These are phyloP conservation scores for Thysanoteuthis rhombus DNA, from an alignment of 2,888 invertebrate genomes.

Conservation along the genomic window DNA sequence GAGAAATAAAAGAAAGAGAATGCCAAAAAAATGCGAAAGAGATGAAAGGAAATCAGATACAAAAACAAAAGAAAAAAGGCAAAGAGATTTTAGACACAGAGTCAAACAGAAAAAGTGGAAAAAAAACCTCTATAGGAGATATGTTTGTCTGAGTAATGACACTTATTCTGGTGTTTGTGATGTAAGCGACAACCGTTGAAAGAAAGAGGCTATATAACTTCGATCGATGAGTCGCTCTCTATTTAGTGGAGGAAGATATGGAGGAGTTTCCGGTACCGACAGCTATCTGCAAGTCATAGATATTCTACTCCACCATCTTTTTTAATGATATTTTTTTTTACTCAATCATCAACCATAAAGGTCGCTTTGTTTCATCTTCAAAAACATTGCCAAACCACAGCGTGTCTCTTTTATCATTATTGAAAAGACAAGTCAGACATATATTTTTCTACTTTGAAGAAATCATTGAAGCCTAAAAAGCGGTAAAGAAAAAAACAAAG, in stretches of 20 bases:
- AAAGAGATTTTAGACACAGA: neutral
- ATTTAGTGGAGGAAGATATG: neutral
- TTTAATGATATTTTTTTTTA: neutral
- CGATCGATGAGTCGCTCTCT: neutral
- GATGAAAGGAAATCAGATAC: no score
- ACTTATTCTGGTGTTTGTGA: neutral
- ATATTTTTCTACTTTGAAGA: neutral
- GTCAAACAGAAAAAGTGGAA: neutral
- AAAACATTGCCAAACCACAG: constrained; percentile 1
- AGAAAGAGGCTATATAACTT: neutral
- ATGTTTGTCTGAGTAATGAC: neutral
- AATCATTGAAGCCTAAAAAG: neutral
- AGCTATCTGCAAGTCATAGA: neutral
- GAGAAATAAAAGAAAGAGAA: neutral
- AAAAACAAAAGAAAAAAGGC: neutral
- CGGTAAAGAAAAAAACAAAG: neutral
- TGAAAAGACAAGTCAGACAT: neutral
- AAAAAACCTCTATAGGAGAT: no score
- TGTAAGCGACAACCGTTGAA: constrained; percentile 12
- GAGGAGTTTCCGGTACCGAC: neutral
- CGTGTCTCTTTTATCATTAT: neutral
- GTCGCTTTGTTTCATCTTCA: neutral
- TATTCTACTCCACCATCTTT: neutral
- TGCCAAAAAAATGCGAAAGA: neutral
- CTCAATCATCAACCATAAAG: no score